These are phyloP conservation scores for Acleris emargana DNA, from an alignment of 2,888 invertebrate genomes.

Conservation along the genomic window DNA sequence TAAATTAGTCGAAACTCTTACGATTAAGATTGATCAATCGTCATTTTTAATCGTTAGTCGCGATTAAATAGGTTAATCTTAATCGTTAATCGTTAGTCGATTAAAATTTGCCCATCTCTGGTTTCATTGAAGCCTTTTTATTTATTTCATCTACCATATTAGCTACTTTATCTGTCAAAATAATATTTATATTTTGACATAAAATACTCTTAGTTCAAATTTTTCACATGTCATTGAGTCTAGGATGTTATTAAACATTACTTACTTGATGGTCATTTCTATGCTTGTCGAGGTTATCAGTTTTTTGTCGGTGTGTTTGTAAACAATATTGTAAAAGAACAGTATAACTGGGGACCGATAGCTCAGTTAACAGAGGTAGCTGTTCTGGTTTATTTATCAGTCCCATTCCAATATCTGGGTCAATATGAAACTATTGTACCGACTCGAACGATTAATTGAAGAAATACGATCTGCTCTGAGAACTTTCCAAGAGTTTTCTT, in stretches of 20 bases:
- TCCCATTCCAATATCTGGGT: constrained; percentile 32
- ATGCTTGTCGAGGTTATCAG: constrained; percentile 35
- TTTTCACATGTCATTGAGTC: background rate
- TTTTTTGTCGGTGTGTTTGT: constrained; percentile 38
- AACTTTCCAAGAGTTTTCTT: background rate
- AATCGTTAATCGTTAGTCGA: no score
- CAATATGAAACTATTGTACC: constrained; percentile 26
- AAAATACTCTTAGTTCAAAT: background rate
- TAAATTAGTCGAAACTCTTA: no score
- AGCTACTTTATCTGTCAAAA: constrained; percentile 12
- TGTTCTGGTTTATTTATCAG: constrained; percentile 34
- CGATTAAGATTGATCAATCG: no score
- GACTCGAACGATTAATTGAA: constrained; percentile 29
- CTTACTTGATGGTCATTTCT: constrained; percentile 11
- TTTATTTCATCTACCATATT: constrained; percentile 9
- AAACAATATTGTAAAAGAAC: constrained; percentile 35
- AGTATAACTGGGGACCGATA: constrained; percentile 26
- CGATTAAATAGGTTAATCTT: no score
- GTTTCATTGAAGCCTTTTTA: background rate
- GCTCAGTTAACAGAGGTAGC: constrained; percentile 26
- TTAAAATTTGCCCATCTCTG: no score
- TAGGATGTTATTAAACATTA: background rate
- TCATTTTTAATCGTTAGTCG: no score
- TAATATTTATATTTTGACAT: background rate
- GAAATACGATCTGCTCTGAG: constrained; percentile 20